Conservation (phyloP, 2,797 vertebrate genomes). For the Glyptemys insculpta region DNA sequence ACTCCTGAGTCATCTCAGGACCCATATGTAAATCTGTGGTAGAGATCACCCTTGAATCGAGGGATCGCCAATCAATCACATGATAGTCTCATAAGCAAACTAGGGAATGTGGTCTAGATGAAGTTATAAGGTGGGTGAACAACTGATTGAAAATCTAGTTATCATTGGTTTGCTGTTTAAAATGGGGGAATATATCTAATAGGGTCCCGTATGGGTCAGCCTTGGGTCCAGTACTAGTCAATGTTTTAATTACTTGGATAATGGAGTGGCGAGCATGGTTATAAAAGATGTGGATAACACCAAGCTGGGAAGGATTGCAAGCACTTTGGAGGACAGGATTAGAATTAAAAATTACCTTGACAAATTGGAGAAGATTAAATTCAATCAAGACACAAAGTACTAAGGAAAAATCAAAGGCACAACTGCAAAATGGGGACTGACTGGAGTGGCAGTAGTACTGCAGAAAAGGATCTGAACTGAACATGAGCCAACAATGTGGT, state of each 20-base stretch:
- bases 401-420: neutral
- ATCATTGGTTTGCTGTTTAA: neutral
- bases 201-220: neutral
- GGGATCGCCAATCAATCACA: neutral
- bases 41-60: no score
- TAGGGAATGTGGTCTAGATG: neutral
- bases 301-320: neutral
- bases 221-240: neutral
- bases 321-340: neutral
- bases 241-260: neutral
- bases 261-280: neutral
- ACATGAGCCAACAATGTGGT: neutral
- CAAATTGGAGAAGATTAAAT: neutral
- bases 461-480: neutral
- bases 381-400: neutral
- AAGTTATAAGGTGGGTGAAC: neutral
- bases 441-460: neutral
- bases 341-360: neutral
- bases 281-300: neutral
- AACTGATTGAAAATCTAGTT: neutral
- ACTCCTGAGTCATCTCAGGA: no score
- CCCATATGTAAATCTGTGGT: no score
- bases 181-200: neutral
- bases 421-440: neutral
- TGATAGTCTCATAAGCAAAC: neutral